Conservation (phyloP, 92 coral and sea anemone species). For the Epizoanthus illoricatus region DNA sequence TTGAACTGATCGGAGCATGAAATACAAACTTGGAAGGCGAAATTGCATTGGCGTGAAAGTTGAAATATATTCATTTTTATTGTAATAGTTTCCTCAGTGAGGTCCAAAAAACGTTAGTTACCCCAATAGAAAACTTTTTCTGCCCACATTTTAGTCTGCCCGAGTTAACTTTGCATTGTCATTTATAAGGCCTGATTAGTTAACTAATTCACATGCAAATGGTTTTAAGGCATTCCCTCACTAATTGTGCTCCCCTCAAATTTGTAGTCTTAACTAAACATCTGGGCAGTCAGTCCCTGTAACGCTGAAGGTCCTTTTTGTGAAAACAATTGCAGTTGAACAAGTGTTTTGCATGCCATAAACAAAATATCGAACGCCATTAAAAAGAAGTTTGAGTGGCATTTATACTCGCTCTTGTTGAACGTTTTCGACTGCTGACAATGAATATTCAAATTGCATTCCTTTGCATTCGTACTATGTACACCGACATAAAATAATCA, state of each 20-base stretch:
- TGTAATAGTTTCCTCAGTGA: too few relatives aligned
- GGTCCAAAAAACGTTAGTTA: too few relatives aligned
- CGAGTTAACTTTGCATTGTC: background rate
- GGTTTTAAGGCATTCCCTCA: background rate
- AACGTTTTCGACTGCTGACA: background rate
- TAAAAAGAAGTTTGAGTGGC: background rate
- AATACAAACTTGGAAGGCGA: background rate
- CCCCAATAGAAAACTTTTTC: background rate
- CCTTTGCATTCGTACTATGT: conserved; percentile 23
- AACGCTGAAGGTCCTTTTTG: background rate
- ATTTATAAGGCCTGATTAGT: conserved; percentile 14
- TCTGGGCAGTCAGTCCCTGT: background rate
- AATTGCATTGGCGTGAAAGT: background rate
- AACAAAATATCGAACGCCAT: background rate
- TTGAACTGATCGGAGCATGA: too few relatives aligned
- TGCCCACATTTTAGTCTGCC: background rate
- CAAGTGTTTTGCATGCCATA: background rate
- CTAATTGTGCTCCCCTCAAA: background rate
- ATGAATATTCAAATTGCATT: conserved; percentile 21
- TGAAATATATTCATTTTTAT: background rate
- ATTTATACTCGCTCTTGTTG: background rate
- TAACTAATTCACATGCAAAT: conserved; percentile 26
- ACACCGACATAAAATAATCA: conserved; percentile 4
- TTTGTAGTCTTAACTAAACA: background rate
- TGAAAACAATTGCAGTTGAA: too few relatives aligned